Evolutionary conservation across 2,888 invertebrate genomes (phyloP).

Genomic region (Sarcophaga subvicina): DNA sequence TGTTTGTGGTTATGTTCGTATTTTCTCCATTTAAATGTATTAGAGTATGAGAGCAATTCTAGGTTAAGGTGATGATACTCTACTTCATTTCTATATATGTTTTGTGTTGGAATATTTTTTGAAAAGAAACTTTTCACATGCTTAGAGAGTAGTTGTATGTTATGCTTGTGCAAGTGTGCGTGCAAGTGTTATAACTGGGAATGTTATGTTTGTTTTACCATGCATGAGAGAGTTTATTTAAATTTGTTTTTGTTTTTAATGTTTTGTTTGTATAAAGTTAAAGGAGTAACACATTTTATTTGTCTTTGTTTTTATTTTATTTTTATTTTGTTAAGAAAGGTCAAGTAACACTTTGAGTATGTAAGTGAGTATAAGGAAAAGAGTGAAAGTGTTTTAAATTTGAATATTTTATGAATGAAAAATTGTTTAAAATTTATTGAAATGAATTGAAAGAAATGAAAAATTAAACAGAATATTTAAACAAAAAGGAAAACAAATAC

Average conservation of each 20-base stretch:
- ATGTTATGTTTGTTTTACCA: not conserved
- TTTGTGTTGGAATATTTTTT: not conserved
- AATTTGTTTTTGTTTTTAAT: slow-evolving; percentile 21
- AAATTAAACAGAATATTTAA: not conserved
- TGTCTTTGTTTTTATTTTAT: slow-evolving; percentile 40
- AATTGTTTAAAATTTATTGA: no score
- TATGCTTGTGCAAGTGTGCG: not conserved
- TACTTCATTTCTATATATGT: slow-evolving; percentile 20
- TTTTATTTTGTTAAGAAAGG: slow-evolving; percentile 49
- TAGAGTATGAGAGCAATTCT: slow-evolving; percentile 48
- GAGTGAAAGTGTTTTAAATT: slow-evolving; percentile 38
- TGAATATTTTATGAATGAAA: not conserved
- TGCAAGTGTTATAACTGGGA: not conserved
- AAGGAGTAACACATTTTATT: slow-evolving; percentile 38
- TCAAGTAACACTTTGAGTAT: slow-evolving; percentile 33
- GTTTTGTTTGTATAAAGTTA: slow-evolving; percentile 38
- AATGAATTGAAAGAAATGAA: no score
- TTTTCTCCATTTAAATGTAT: slow-evolving; percentile 37
- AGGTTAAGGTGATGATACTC: slow-evolving; percentile 57
- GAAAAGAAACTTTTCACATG: slow-evolving; percentile 9
- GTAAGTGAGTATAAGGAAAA: not conserved
- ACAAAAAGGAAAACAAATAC: not conserved
- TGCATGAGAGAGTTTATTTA: slow-evolving; percentile 4
- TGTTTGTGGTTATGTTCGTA: not conserved
- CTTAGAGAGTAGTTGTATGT: not conserved